Percentiles rank a stretch among this genome's conserved stretches.
phyloP scores from a whole-genome alignment of 2,888 invertebrate species.

The Cosmia trapezina region DNA sequence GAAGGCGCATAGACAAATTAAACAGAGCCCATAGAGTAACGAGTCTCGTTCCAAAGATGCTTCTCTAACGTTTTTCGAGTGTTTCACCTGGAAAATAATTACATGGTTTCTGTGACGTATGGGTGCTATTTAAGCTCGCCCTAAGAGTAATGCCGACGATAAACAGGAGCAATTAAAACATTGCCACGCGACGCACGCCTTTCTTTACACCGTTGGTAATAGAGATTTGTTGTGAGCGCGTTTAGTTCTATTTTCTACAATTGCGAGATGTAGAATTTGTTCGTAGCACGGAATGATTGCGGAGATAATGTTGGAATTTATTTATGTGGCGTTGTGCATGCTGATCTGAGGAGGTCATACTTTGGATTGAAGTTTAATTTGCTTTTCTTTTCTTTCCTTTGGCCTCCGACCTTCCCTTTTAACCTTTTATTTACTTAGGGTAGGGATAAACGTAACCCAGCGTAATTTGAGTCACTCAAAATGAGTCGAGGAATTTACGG shows the following conservation, averaged over 20 bases:
- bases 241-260: slow-evolving; percentile 65
- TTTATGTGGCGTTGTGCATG: slow-evolving; percentile 17
- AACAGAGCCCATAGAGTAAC: slow-evolving; percentile 79
- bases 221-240: slow-evolving; percentile 82
- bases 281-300: slow-evolving; percentile 52
- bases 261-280: slow-evolving; percentile 65
- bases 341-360: slow-evolving; percentile 19
- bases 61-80: slow-evolving; percentile 84
- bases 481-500: neutral
- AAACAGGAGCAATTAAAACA: slow-evolving; percentile 90
- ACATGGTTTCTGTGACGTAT: slow-evolving; percentile 88
- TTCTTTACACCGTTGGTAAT: slow-evolving; percentile 87
- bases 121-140: slow-evolving; percentile 87
- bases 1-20: slow-evolving; percentile 84
- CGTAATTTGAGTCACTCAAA: neutral
- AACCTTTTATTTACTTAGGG: neutral
- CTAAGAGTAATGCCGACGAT: slow-evolving; percentile 88
- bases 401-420: neutral
- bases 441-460: neutral
- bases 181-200: slow-evolving; percentile 89
- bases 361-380: slow-evolving; percentile 6
- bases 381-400: neutral
- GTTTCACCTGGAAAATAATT: slow-evolving; percentile 88
- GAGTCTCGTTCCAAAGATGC: slow-evolving; percentile 74
- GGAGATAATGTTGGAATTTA: slow-evolving; percentile 47